These are phyloP conservation scores for Andricus curvator DNA, from an alignment of 2,888 invertebrate genomes.

Conservation along the genomic window DNA sequence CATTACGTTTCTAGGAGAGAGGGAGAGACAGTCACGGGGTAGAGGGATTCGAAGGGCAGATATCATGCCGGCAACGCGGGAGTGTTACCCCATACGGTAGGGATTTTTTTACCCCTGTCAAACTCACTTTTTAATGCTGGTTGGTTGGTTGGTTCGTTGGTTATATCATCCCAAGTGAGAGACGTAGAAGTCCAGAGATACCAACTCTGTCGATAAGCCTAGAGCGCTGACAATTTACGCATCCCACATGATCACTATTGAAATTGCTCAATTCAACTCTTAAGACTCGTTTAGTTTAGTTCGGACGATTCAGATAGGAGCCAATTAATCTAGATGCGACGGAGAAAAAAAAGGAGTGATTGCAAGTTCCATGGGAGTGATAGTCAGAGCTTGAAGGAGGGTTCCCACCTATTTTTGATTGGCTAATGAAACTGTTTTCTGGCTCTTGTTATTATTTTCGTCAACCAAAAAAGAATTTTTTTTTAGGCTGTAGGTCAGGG, in stretches of 20 bases:
- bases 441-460: too few relatives aligned
- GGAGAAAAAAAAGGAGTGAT: not conserved
- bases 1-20: slow-evolving; percentile 42
- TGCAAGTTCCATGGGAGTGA: not conserved
- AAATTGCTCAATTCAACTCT: slow-evolving; percentile 30
- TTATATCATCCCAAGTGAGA: slow-evolving; percentile 35
- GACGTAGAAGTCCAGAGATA: slow-evolving; percentile 19
- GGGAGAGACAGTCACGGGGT: slow-evolving; percentile 46
- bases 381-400: not conserved
- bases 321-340: not conserved
- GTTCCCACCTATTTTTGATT: too few relatives aligned
- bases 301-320: not conserved
- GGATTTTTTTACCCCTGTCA: slow-evolving; percentile 49
- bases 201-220: slow-evolving; percentile 6
- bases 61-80: slow-evolving; percentile 73
- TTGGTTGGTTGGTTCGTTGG: not conserved
- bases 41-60: slow-evolving; percentile 51
- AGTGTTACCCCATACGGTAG: slow-evolving; percentile 76
- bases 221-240: slow-evolving; percentile 32
- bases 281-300: slow-evolving; percentile 15
- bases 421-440: too few relatives aligned
- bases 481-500: too few relatives aligned
- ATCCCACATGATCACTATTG: slow-evolving; percentile 29
- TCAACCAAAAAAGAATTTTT: too few relatives aligned
- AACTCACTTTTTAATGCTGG: slow-evolving; percentile 21